These are phyloP conservation scores for Rhizomys pruinosus DNA, from an alignment of 2,113 vertebrate genomes.

Conservation along the genomic window DNA sequence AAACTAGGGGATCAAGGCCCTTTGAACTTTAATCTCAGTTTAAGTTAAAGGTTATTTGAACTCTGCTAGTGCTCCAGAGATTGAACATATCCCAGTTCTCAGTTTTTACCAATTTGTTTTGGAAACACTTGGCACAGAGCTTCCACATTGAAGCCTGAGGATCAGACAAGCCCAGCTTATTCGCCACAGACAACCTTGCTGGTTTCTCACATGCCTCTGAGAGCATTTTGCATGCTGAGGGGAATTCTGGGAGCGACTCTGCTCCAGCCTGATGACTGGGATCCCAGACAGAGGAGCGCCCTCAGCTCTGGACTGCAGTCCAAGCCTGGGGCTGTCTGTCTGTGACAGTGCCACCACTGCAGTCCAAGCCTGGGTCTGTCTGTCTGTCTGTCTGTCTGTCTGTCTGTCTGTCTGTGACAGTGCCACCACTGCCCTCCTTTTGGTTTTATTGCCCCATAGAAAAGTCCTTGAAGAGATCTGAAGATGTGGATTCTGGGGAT, in stretches of 20 bases:
- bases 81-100: neutral
- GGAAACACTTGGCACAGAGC: neutral
- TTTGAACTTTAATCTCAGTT: neutral
- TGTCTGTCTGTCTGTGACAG: neutral
- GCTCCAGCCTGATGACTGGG: neutral
- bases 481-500: neutral
- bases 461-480: neutral
- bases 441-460: neutral
- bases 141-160: neutral
- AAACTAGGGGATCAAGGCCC: neutral
- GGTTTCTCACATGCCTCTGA: too few species aligned
- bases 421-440: accelerated
- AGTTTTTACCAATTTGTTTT: neutral
- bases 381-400: too few species aligned
- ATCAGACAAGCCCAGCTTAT: too few species aligned
- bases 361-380: too few species aligned
- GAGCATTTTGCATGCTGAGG: neutral
- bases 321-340: neutral
- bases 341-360: accelerated
- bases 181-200: accelerated
- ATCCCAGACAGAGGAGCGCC: neutral
- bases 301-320: too few species aligned
- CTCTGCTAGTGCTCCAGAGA: neutral
- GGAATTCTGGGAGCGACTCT: neutral
- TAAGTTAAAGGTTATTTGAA: neutral